Evolutionary conservation across 2,113 vertebrate species (phyloP).

Genomic region (Anarrhichthys ocellatus): DNA sequence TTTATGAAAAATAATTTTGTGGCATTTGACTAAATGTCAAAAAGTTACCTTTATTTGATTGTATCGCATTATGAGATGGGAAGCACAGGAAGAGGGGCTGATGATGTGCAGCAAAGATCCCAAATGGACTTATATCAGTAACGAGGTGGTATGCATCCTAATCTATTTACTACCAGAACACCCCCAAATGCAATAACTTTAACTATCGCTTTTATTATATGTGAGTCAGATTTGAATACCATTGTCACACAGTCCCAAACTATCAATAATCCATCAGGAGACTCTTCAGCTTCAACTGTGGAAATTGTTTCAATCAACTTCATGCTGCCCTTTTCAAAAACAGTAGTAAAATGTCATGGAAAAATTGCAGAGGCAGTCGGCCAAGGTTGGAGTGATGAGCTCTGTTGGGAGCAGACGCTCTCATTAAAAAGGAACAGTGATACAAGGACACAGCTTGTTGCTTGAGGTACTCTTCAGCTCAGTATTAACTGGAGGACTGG

Average conservation of each 20-base stretch:
- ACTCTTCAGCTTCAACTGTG: conserved; percentile 14
- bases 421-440: conserved; percentile 71
- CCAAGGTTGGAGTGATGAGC: conserved; percentile 48
- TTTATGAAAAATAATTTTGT: background rate
- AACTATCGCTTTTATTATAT: background rate
- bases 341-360: conserved; percentile 69
- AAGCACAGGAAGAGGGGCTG: background rate
- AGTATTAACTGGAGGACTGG: conserved; percentile 28
- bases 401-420: conserved; percentile 63
- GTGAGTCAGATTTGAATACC: background rate
- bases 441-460: conserved; percentile 61
- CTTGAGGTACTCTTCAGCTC: conserved; percentile 43
- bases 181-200: background rate
- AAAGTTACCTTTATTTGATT: background rate
- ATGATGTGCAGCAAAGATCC: background rate
- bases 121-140: background rate
- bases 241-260: background rate
- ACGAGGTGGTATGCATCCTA: background rate
- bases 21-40: background rate
- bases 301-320: conserved; percentile 54
- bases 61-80: too few species aligned
- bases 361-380: conserved; percentile 43
- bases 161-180: background rate
- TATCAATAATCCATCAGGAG: background rate
- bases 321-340: conserved; percentile 64